phyloP scores from a whole-genome alignment of 2,888 invertebrate species.

The Isoperla grammatica region DNA sequence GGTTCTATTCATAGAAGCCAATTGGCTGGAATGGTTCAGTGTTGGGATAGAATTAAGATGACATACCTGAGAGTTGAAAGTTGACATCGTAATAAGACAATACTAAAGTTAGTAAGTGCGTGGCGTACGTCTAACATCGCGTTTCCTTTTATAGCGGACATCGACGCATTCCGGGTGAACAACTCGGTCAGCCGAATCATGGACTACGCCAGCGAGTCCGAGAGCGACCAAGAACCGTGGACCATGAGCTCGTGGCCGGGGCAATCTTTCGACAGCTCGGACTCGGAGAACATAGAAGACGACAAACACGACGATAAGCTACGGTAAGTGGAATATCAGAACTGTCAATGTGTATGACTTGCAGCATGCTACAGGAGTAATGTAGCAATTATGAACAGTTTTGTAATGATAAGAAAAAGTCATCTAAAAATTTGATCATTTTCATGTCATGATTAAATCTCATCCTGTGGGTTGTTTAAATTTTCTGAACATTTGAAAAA shows the following conservation, averaged over 20 bases:
- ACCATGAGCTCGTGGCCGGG: constrained; percentile 39
- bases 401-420: neutral
- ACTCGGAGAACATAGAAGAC: constrained; percentile 3
- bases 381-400: neutral
- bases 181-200: constrained; percentile 53
- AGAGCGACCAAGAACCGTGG: constrained; percentile 64
- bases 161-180: constrained; percentile 50
- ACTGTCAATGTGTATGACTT: neutral
- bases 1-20: too few species aligned
- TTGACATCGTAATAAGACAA: too few species aligned
- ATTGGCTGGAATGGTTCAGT: too few species aligned
- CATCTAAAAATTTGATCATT: neutral
- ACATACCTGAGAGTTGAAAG: too few species aligned
- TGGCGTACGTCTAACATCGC: too few species aligned
- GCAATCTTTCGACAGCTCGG: neutral
- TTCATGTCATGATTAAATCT: neutral
- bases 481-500: neutral
- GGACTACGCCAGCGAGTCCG: constrained; percentile 68
- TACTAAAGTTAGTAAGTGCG: too few species aligned
- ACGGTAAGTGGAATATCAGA: neutral
- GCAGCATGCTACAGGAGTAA: too few species aligned
- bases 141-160: constrained; percentile 44
- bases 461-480: neutral
- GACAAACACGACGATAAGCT: constrained; percentile 4
- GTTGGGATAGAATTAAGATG: too few species aligned